Percentiles rank a stretch among this genome's conserved stretches.
These are phyloP conservation scores for Vidua chalybeata DNA, from an alignment of 2,113 vertebrate species.

Conservation along the genomic window DNA sequence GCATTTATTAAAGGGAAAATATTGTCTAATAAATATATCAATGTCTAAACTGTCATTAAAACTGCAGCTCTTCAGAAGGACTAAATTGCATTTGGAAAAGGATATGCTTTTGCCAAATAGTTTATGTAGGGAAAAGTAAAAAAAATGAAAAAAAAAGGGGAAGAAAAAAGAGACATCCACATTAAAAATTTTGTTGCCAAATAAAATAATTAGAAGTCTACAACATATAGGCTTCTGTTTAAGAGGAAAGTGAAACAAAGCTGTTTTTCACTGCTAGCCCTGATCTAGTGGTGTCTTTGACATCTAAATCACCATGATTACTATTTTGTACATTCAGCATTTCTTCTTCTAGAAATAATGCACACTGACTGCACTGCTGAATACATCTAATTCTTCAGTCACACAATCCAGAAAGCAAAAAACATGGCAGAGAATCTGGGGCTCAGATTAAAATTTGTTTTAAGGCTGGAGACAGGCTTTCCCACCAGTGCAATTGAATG, in stretches of 20 bases:
- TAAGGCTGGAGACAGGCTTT: not conserved
- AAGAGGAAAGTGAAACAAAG: not conserved
- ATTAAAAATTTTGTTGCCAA: not conserved
- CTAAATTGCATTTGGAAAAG: not conserved
- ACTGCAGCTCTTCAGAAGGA: not conserved
- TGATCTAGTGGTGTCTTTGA: not conserved
- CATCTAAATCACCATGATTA: not conserved
- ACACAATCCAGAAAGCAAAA: not conserved
- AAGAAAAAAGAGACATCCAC: not conserved
- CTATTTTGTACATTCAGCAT: not conserved
- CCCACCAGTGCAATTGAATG: not conserved
- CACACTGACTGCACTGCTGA: not conserved
- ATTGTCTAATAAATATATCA: not conserved
- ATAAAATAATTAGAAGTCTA: not conserved
- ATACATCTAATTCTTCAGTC: not conserved
- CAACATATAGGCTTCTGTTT: not conserved
- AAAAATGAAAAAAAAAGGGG: too few species aligned
- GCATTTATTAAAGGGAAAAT: not conserved
- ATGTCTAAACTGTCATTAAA: not conserved
- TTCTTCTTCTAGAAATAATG: not conserved
- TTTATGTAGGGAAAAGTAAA: not conserved
- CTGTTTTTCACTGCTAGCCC: not conserved
- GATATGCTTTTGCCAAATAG: not conserved
- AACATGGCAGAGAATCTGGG: not conserved
- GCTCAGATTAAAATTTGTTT: not conserved